A percentile compares a stretch with the other conserved stretches of the same genome.
Conservation (phyloP, 2,113 vertebrate species). For the Pangasianodon hypophthalmus region DNA sequence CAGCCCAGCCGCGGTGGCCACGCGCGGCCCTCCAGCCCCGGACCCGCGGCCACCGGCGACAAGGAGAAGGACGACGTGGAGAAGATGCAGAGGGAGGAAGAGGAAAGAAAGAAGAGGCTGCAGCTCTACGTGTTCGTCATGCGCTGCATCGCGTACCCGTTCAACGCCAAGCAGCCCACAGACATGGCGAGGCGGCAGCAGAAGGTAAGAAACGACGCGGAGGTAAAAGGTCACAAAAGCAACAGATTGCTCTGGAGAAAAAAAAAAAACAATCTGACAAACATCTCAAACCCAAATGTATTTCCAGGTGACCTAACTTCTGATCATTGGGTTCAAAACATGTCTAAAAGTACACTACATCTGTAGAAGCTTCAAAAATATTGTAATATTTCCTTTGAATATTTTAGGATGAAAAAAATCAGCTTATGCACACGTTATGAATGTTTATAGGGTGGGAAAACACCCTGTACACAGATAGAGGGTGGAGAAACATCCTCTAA, state of each 20-base stretch:
- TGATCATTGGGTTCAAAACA: neutral
- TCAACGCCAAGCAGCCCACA: constrained; percentile 97
- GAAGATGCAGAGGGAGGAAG: constrained; percentile 91
- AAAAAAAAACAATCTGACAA: neutral
- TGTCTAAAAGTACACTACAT: neutral
- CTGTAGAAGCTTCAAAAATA: neutral
- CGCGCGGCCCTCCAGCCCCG: constrained; percentile 79
- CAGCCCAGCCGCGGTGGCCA: constrained; percentile 66
- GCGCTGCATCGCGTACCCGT: constrained; percentile 97
- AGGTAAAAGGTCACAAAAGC: constrained; percentile 22
- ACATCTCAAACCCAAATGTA: neutral
- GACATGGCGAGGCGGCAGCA: constrained; percentile 97
- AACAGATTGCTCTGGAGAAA: constrained; percentile 41
- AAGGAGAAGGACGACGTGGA: constrained; percentile 96
- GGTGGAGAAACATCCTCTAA: constrained; percentile 1
- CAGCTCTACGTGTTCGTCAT: constrained; percentile 98
- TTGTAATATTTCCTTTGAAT: neutral
- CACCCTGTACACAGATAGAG: neutral
- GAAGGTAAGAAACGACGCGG: constrained; percentile 79
- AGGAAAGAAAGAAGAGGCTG: constrained; percentile 91
- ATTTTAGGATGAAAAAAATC: neutral
- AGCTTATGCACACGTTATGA: neutral
- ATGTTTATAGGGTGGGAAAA: neutral
- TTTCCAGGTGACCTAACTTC: neutral
- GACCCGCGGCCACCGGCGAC: constrained; percentile 88